Evolutionary conservation across 1,140 invertebrate species (phyloP), one percentile per base, ranked within the genome.

Genomic region (Aphidius ervi): DNA sequence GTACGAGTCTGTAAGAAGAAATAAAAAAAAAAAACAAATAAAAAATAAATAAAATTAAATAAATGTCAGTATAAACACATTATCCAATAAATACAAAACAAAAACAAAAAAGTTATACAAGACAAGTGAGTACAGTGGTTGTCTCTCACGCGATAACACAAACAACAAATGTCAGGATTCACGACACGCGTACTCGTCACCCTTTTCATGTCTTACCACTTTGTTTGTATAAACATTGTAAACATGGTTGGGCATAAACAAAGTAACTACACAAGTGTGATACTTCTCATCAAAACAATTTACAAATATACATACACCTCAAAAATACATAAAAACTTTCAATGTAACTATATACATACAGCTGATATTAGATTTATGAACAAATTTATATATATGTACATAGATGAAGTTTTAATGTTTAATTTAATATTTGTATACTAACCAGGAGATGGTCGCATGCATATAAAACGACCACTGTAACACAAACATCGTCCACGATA

Each of bases 381-480:
- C 23, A 31, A 31, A 31, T 31, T 31, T 31, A 31, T 31, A 31
- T 31, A 31, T 31, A 31, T 31, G 4, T 31, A 31, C 4, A 31
- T 31, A 31, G 23, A 31, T 31, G 23, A 31, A 31, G 23, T 31
- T 31, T 31, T 31, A 31, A 31, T 31, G 23, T 31, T 31, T 31
- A 31, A 31, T 31, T 31, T 31, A 31, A 31, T 31, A 31, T 31
- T 31, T 31, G 23, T 31, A 62, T 56, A 68, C 74, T 85, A 81
- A 89, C 90, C 88, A 65, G 88, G 88, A 63, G 87, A 85, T 58
- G 93, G 92, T 68, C 91, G 86, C 87, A 93, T 93, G 78, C 92
- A 94, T 76, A 94, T 93, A 78, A 95, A 94, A 62, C 87, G 85
- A 40, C 92, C 92, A 42, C 90, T 93, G 77, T 94, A 94, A 78